Evolutionary conservation across 2,113 vertebrate species (phyloP).

Genomic region (Cygnus buccinator): DNA sequence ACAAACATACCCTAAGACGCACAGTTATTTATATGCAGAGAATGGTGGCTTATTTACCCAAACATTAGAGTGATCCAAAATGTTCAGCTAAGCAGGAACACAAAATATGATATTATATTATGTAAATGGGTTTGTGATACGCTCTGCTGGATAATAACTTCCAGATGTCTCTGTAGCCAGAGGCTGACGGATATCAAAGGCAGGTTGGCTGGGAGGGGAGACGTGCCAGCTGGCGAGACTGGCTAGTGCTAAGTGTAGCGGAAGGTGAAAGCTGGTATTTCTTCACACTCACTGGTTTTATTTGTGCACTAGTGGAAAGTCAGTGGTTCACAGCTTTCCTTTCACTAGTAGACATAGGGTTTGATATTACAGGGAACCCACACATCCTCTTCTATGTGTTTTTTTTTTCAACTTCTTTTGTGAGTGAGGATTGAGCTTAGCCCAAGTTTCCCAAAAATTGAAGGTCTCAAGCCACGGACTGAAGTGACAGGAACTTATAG

Average conservation of each 20-base stretch:
- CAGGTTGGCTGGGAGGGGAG: conserved; percentile 71
- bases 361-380: background rate
- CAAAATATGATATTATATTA: conserved; percentile 80
- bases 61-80: conserved; percentile 43
- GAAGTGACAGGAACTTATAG: background rate
- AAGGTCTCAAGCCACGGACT: background rate
- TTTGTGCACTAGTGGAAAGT: background rate
- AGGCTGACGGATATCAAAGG: conserved; percentile 78
- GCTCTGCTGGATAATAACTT: conserved; percentile 82
- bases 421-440: background rate
- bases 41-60: conserved; percentile 31
- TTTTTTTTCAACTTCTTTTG: accelerated
- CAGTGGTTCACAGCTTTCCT: background rate
- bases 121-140: conserved; percentile 74
- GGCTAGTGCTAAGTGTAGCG: conserved; percentile 63
- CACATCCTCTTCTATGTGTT: background rate
- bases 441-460: background rate
- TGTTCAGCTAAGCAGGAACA: conserved; percentile 64
- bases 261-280: conserved; percentile 68
- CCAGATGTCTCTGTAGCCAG: conserved; percentile 82
- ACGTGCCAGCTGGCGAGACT: conserved; percentile 75
- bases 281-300: conserved; percentile 81
- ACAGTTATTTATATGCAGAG: background rate
- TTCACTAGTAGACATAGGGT: background rate
- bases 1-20: background rate